Evolutionary conservation across 2,113 vertebrate genomes (phyloP), one percentile per base, ranked within the genome.

Genomic region (Isurus oxyrinchus): DNA sequence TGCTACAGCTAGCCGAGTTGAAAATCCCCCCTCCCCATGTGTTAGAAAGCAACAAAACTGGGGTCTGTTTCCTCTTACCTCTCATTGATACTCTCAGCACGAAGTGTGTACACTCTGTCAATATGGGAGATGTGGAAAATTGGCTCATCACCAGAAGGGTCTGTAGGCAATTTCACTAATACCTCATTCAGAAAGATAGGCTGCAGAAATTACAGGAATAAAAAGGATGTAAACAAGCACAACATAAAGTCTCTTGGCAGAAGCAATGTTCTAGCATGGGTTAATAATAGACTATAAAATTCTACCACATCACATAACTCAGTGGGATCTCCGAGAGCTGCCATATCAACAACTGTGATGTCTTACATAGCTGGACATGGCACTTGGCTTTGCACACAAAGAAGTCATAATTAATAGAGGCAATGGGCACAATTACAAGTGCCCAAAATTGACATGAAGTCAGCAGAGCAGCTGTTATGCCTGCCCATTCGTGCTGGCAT

Each of bases 41-140:
- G 49, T 55, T 84, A 21, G n/a, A n/a, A 84, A 84, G 25, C 25
- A 57, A 57, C 25, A 31, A 90, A 0, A 31, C 53, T 13, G 40
- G n/a, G n/a, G 40, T 31, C 44, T 35, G 72, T 44, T 63, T 40
- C 35, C 40, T 44, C 98, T 97, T 91, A 99, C 99, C 99, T 98
- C 96, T 99, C 99, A 0, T 99, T 99, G 96, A 99, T 99, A 97
- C 99, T 99, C 96, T 99, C 99, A 0, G 99, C 99, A 49, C 99
- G 98, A 11, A 99, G 99, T 0, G 99, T 99, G 97, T 99, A 99
- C 96, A 99, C 99, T 69, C 99, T 97, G 96, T 99, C 99, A 5
- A 99, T 99, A 98, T 99, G 99, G 25, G 99, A 99, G 97, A 99
- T 99, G 97, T 99, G 99, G 98, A 99, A 99, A 96, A 99, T 98